Conservation (phyloP, 2,888 invertebrate genomes). For the Drosophila neoperkinsi region DNA sequence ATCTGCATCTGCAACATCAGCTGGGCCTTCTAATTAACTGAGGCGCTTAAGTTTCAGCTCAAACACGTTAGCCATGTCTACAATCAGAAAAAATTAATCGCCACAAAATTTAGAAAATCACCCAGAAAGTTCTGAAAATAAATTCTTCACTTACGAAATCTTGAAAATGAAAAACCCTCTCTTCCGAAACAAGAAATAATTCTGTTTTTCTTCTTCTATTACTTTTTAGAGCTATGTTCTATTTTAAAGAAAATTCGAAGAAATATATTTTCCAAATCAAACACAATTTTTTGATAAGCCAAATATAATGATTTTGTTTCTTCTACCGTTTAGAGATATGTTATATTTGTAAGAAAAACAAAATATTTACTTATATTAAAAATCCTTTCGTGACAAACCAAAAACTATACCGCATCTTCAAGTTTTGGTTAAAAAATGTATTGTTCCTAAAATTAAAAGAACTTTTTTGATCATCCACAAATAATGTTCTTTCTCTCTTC, state of each 20-base stretch:
- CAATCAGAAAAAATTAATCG: background rate
- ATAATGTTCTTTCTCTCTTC: background rate
- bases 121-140: background rate
- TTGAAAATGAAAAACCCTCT: background rate
- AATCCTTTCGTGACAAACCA: background rate
- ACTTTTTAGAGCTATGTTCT: background rate
- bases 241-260: background rate
- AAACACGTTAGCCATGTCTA: slow-evolving; percentile 1
- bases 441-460: background rate
- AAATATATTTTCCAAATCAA: background rate
- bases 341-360: background rate
- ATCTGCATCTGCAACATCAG: slow-evolving; percentile 14
- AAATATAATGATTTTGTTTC: background rate
- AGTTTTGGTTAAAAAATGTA: background rate
- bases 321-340: background rate
- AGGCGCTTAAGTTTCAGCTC: slow-evolving; percentile 36
- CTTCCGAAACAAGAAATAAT: background rate
- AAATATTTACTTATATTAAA: background rate
- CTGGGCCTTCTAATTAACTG: slow-evolving; percentile 37
- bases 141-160: background rate
- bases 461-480: background rate
- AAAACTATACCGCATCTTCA: background rate
- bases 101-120: slow-evolving; percentile 23
- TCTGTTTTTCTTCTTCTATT: background rate
- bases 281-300: background rate